Evolutionary conservation across 2,888 invertebrate species (phyloP), one percentile per base, ranked within the genome.

Genomic region (Phrixothrix hirtus): DNA sequence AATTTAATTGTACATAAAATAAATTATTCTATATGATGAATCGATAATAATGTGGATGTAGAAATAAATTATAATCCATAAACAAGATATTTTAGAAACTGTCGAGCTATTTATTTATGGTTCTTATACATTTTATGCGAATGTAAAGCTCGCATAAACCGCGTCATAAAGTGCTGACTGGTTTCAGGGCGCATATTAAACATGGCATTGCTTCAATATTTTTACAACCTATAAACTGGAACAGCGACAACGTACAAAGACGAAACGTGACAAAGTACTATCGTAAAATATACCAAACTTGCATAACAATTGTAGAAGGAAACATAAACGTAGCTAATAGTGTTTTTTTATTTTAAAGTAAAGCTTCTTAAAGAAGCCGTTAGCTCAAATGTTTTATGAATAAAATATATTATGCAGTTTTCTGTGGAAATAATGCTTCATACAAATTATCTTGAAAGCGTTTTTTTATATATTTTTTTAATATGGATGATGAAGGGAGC

Each of bases 121-220:
- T 54, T 54, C 61, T 59, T 61, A 59, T 60, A 67, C 66, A 63
- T 64, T 69, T 70, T 68, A 69, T 59, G 67, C 54, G 63, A 58
- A 60, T 63, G 62, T 68, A 69, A 69, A 67, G 62, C 54, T 52
- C 51, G 46, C 61, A 62, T 65, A 67, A 67, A 67, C 56, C 62
- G 46, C 60, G 59, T 58, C 59, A 61, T 66, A 67, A 66, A 67
- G 56, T 44, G 54, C 57, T 52, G 55, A 53, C 58, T 57, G 64
- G 65, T 67, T 68, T 62, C 61, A 61, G 60, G 59, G 66, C 65
- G 66, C 63, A 68, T 69, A 70, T 69, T 69, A 70, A 69, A 67
- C 62, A 63, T 57, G 49, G 61, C 63, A 60, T 62, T 62, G 63
- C 60, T 60, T 57, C 60, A 60, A 67, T 66, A 68, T 69, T 70